Percentiles rank a stretch among this genome's conserved stretches.
phyloP scores from a whole-genome alignment of 2,888 invertebrate genomes.

The Crepidodera aurea region DNA sequence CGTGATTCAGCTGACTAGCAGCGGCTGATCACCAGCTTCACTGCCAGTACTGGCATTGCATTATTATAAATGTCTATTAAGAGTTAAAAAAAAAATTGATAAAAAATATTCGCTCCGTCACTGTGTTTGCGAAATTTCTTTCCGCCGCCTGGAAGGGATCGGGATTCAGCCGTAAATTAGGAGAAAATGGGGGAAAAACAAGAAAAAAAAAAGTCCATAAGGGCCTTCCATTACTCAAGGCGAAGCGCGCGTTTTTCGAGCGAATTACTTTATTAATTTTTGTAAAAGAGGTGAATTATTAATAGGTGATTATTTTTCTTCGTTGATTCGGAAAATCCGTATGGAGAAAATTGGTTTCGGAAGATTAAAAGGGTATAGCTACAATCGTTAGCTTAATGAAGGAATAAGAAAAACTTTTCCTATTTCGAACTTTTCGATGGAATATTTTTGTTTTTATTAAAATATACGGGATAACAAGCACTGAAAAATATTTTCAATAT shows the following conservation, averaged over 20 bases:
- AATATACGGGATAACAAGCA: no score
- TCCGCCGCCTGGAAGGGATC: background rate
- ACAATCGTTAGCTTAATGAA: constrained; percentile 18
- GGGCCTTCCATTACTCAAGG: constrained; percentile 50
- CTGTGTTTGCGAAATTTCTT: background rate
- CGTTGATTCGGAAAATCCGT: constrained; percentile 18
- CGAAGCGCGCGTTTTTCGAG: constrained; percentile 45
- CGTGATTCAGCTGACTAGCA: no score
- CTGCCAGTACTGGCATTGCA: no score
- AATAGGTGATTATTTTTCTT: constrained; percentile 44
- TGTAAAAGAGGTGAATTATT: constrained; percentile 54
- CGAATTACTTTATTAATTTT: constrained; percentile 53
- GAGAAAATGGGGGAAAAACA: constrained; percentile 15
- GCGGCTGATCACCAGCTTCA: no score
- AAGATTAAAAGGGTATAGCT: constrained; percentile 14
- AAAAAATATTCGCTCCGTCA: no score
- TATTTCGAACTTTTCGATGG: no score
- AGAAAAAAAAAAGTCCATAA: background rate
- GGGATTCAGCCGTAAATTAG: constrained; percentile 14
- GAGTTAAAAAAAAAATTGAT: no score
- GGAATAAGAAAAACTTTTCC: constrained; percentile 11
- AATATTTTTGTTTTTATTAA: no score
- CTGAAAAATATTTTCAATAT: no score
- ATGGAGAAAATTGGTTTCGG: constrained; percentile 9
- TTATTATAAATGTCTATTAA: no score